A percentile compares a stretch with the other conserved stretches of the same genome.
These are phyloP conservation scores for Scleropages formosus DNA, from an alignment of 2,797 vertebrate species.

Conservation along the genomic window DNA sequence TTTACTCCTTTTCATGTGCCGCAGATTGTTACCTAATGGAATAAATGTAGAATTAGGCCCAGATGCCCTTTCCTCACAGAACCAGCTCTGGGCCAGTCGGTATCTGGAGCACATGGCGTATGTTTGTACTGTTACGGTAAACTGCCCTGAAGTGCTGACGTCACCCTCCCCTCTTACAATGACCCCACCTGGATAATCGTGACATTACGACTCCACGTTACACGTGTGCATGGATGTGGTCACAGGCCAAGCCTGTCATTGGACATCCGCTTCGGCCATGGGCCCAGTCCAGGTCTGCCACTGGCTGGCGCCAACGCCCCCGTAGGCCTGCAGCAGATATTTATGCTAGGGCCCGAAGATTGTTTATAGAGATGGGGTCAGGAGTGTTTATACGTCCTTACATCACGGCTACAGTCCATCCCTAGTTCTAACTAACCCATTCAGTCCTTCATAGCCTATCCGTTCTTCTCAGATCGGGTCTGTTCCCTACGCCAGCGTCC, in stretches of 20 bases:
- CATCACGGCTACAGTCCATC: not conserved
- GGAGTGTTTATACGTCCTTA: not conserved
- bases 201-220: too few species aligned
- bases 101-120: not conserved
- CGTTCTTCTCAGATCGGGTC: not conserved
- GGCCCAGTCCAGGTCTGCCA: not conserved
- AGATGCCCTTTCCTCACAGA: not conserved
- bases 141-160: not conserved
- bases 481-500: not conserved
- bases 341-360: constrained; percentile 19
- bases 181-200: too few species aligned
- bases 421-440: not conserved
- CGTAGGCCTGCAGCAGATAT: constrained; percentile 22
- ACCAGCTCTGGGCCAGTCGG: not conserved
- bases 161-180: not conserved
- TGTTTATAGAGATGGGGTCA: constrained; percentile 14
- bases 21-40: not conserved
- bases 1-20: not conserved
- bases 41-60: not conserved
- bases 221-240: not conserved
- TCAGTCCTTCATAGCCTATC: not conserved
- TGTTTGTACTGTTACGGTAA: too few species aligned
- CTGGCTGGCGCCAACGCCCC: not conserved
- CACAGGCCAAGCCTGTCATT: not conserved
- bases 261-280: not conserved